Conservation (phyloP, 1,140 invertebrate genomes). For the Papilio glaucus region DNA sequence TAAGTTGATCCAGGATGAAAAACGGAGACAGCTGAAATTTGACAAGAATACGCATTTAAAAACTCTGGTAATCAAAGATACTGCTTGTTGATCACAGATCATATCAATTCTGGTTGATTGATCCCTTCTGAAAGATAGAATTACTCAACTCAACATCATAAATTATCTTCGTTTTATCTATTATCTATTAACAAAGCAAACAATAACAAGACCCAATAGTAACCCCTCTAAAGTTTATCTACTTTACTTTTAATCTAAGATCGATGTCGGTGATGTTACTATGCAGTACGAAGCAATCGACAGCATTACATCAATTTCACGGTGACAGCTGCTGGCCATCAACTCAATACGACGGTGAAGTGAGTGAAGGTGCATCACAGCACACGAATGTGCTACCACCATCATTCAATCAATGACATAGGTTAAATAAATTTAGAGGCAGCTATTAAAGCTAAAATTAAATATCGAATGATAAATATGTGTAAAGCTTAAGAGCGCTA, state of each 20-base stretch:
- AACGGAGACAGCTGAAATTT: too few relatives aligned
- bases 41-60: too few relatives aligned
- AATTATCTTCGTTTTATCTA: background rate
- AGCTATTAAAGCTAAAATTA: too few relatives aligned
- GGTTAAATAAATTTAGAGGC: constrained; percentile 1
- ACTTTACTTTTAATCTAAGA: background rate
- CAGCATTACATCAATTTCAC: constrained; percentile 1
- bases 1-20: too few relatives aligned
- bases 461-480: too few relatives aligned
- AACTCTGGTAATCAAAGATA: too few relatives aligned
- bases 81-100: too few relatives aligned
- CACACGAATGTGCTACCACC: constrained; percentile 1
- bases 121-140: background rate
- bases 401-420: constrained; percentile 31
- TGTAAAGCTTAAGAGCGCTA: too few relatives aligned
- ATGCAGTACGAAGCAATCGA: constrained; percentile 11
- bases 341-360: background rate
- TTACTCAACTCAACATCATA: background rate
- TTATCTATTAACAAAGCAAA: background rate
- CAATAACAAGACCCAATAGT: background rate
- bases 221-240: background rate
- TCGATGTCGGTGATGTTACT: constrained; percentile 4
- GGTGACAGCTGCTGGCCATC: constrained; percentile 20
- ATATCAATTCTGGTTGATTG: too few relatives aligned
- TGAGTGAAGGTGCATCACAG: constrained; percentile 3